Conservation (phyloP, 2,888 invertebrate species). For the Cryptosula pallasiana region DNA sequence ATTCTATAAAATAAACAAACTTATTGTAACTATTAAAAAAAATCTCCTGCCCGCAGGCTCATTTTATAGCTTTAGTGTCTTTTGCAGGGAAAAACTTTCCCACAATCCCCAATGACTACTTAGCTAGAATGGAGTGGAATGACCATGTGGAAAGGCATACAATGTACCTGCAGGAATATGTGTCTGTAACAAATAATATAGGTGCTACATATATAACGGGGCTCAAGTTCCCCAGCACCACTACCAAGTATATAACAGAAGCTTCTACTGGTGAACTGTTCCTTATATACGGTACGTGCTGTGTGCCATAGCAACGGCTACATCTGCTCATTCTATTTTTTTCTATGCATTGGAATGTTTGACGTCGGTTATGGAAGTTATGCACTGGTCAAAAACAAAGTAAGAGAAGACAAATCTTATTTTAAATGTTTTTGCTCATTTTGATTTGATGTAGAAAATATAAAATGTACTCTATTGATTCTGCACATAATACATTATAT, state of each 20-base stretch:
- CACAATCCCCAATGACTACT: not conserved
- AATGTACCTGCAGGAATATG: not conserved
- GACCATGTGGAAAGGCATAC: not conserved
- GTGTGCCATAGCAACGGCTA: too few species aligned
- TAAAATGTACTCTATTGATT: not conserved
- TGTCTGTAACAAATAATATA: constrained; percentile 10
- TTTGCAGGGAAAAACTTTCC: constrained; percentile 10
- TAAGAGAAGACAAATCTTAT: too few species aligned
- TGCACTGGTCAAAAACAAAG: too few species aligned
- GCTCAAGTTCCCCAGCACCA: not conserved
- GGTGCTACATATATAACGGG: not conserved
- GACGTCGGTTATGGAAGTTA: too few species aligned
- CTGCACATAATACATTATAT: not conserved
- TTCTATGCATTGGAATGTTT: too few species aligned
- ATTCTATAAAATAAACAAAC: too few species aligned
- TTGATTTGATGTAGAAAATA: too few species aligned
- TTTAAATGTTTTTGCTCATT: too few species aligned
- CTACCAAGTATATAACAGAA: constrained; percentile 1
- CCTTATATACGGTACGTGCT: not conserved
- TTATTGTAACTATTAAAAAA: too few species aligned
- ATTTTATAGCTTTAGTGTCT: too few species aligned
- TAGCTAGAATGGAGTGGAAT: not conserved
- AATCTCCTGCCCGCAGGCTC: too few species aligned
- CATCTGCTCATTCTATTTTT: too few species aligned
- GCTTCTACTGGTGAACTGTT: constrained; percentile 6